Evolutionary conservation across 2,113 vertebrate genomes (phyloP).

Genomic region (Toxotes chatareus): DNA sequence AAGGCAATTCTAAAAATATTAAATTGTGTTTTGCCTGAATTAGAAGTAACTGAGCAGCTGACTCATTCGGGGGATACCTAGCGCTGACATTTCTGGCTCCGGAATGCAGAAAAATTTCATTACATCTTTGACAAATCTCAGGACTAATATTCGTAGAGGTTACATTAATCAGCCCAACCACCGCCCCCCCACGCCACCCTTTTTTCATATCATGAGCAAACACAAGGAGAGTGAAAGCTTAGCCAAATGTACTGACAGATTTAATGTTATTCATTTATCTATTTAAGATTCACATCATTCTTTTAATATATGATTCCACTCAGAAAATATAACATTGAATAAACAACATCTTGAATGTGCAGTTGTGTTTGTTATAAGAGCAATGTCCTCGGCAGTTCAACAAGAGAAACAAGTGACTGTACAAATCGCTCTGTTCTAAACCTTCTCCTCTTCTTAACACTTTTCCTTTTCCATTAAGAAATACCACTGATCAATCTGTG

Average conservation of each 20-base stretch:
- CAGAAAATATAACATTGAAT: conserved; percentile 20
- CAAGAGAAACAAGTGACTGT: not conserved
- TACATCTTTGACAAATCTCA: conserved; percentile 59
- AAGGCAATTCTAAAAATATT: conserved; percentile 54
- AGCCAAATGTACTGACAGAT: conserved; percentile 28
- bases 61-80: conserved; percentile 34
- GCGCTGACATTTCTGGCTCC: conserved; percentile 51
- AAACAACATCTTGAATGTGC: conserved; percentile 9
- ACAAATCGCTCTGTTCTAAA: not conserved
- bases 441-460: not conserved
- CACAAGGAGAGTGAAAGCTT: conserved; percentile 27
- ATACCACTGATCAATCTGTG: not conserved
- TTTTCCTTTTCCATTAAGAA: not conserved
- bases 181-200: too few relatives aligned
- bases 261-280: conserved; percentile 52
- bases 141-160: conserved; percentile 52
- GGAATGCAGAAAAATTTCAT: conserved; percentile 43
- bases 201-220: conserved; percentile 60
- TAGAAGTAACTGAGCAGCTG: conserved; percentile 27
- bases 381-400: not conserved
- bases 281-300: conserved; percentile 40
- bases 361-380: not conserved
- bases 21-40: conserved; percentile 58
- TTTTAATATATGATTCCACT: conserved; percentile 40
- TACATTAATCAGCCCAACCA: conserved; percentile 53